Evolutionary conservation across 1,140 invertebrate species (phyloP), one percentile per base, ranked within the genome.

Genomic region (Heliconius hermathena): DNA sequence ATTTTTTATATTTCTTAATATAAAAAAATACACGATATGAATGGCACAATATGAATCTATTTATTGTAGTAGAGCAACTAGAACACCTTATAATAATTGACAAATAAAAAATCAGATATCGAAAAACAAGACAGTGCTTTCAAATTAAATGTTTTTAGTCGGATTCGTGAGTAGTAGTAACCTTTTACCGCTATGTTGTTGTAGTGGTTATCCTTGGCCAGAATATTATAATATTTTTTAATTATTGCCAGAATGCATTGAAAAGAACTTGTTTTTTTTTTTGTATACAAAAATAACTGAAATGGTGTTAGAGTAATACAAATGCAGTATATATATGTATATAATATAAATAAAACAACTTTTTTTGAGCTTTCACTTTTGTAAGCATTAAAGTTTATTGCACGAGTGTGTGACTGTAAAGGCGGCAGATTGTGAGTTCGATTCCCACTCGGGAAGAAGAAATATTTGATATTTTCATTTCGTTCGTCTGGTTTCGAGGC

Each of bases 151-250:
- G 22, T 66, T 29, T 66, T 66, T 66, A 66, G 26, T 66, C 60
- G n/a, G 26, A 66, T 3, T 66, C 26, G 60, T 66, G 26, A 66
- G 60, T 66, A 29, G 60, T 66, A 16, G 60, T 66, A 76, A 46
- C 60, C 74, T 76, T 76, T 70, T 70, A 76, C 66, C 71, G 71
- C 78, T 76, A 76, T 79, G 52, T 81, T 81, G 72, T 52, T 60
- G 54, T 73, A 81, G 76, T 74, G 73, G 80, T 76, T 82, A 60
- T 52, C 81, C 81, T 82, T 82, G 81, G 79, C 77, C 74, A 66
- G n/a, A 78, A 36, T 38, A 71, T 76, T 70, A 49, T 66, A 60
- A 75, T 75, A 70, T 41, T 33, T 26, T 76, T 76, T 76, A n/a
- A 71, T 76, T 70, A 70, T 70, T 49, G 57, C 74, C 41, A 76